phyloP scores from a whole-genome alignment of 2,113 vertebrate species.

The Scalopus aquaticus region DNA sequence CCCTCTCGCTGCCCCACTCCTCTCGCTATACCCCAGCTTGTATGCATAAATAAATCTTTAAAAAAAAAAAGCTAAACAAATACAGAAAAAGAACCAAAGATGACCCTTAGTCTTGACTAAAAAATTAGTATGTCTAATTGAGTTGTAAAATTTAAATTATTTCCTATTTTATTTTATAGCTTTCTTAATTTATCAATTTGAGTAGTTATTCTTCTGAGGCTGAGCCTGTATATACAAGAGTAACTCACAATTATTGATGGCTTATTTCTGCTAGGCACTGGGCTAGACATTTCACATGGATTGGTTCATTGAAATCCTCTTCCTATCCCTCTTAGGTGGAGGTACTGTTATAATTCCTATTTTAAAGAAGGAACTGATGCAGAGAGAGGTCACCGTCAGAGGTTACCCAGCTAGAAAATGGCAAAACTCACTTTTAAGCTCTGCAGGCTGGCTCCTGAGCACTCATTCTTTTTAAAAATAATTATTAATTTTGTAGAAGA shows the following conservation, averaged over 20 bases:
- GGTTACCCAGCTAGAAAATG: neutral
- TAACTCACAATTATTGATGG: neutral
- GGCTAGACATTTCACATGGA: neutral
- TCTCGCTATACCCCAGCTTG: too few relatives aligned
- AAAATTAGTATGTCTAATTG: neutral
- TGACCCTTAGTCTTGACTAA: neutral
- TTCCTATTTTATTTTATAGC: constrained; percentile 9
- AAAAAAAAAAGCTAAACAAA: constrained; percentile 19
- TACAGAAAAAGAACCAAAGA: neutral
- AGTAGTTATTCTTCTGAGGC: constrained; percentile 15
- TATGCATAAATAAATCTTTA: too few relatives aligned
- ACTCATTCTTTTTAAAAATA: neutral
- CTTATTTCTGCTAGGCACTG: neutral
- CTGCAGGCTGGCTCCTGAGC: neutral
- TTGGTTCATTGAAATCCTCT: neutral
- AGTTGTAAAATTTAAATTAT: neutral
- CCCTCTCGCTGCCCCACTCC: too few relatives aligned
- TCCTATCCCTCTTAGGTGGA: neutral
- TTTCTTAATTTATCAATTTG: neutral
- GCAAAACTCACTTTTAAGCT: neutral
- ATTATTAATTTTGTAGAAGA: too few relatives aligned
- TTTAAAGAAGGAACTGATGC: neutral
- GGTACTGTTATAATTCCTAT: neutral
- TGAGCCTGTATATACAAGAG: neutral
- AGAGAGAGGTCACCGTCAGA: neutral